These are phyloP conservation scores for Drosophila nigricruria DNA, from an alignment of 2,888 invertebrate genomes.

Conservation along the genomic window DNA sequence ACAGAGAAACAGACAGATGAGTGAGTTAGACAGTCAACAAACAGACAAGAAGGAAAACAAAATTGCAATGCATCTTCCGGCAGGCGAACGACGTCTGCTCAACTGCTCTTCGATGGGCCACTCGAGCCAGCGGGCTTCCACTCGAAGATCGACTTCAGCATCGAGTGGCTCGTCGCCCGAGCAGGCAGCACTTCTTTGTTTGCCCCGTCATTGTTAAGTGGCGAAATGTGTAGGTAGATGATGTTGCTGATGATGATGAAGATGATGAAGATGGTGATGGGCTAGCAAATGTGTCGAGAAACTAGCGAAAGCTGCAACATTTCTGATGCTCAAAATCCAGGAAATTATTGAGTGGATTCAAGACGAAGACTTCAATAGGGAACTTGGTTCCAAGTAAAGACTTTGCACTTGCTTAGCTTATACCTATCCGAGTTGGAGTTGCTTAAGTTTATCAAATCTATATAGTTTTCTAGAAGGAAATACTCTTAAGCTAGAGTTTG, in stretches of 20 bases:
- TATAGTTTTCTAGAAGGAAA: no score
- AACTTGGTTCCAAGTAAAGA: neutral
- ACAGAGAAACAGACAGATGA: neutral
- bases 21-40: conserved; percentile 9
- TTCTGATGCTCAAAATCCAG: conserved; percentile 9
- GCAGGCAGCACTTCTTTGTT: conserved; percentile 36
- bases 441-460: no score
- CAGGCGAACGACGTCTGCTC: conserved; percentile 31
- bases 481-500: no score
- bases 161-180: conserved; percentile 38
- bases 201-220: conserved; percentile 52
- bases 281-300: conserved; percentile 22
- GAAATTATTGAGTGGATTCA: conserved; percentile 19
- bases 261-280: conserved; percentile 20
- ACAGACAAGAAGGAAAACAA: neutral
- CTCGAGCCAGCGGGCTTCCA: conserved; percentile 33
- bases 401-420: neutral
- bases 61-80: conserved; percentile 47
- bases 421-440: neutral
- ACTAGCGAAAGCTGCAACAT: conserved; percentile 47
- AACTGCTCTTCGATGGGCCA: conserved; percentile 42
- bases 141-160: conserved; percentile 32
- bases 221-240: conserved; percentile 62
- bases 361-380: neutral
- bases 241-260: neutral